Evolutionary conservation across 2,888 invertebrate species (phyloP).

Genomic region (Eulithis testata): DNA sequence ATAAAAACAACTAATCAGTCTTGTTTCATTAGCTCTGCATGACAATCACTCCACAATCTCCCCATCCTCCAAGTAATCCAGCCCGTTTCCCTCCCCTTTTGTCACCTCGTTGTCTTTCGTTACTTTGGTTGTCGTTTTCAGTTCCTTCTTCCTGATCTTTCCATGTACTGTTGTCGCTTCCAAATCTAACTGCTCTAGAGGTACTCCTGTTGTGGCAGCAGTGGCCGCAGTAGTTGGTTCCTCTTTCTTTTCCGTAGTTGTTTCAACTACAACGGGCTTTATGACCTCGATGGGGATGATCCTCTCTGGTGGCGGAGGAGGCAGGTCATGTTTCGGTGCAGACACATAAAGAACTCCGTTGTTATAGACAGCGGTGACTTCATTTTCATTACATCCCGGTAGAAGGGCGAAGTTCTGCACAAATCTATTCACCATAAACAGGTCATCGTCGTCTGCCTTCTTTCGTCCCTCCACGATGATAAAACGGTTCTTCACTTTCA

Average conservation of each 20-base stretch:
- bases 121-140: constrained; percentile 68
- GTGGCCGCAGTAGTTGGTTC: constrained; percentile 39
- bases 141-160: constrained; percentile 78
- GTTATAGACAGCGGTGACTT: constrained; percentile 70
- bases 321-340: constrained; percentile 73
- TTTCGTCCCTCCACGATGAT: constrained; percentile 73
- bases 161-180: constrained; percentile 74
- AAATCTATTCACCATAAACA: constrained; percentile 72
- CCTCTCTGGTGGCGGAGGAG: constrained; percentile 72
- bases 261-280: constrained; percentile 47
- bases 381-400: constrained; percentile 68
- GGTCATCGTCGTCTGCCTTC: constrained; percentile 59
- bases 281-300: constrained; percentile 71
- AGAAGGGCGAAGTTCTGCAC: constrained; percentile 74
- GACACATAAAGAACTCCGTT: constrained; percentile 66
- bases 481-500: constrained; percentile 74
- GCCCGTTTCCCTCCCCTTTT: constrained; percentile 68
- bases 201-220: constrained; percentile 39
- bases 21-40: constrained; percentile 50
- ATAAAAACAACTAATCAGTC: constrained; percentile 64
- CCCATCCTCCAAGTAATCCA: constrained; percentile 70
- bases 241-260: constrained; percentile 48
- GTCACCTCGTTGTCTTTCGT: constrained; percentile 75
- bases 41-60: constrained; percentile 60
- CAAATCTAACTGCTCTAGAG: constrained; percentile 62